Percentiles rank a stretch among this genome's conserved stretches.
Evolutionary conservation across 2,888 invertebrate species (phyloP).

Genomic region (Oxycera nigricornis): DNA sequence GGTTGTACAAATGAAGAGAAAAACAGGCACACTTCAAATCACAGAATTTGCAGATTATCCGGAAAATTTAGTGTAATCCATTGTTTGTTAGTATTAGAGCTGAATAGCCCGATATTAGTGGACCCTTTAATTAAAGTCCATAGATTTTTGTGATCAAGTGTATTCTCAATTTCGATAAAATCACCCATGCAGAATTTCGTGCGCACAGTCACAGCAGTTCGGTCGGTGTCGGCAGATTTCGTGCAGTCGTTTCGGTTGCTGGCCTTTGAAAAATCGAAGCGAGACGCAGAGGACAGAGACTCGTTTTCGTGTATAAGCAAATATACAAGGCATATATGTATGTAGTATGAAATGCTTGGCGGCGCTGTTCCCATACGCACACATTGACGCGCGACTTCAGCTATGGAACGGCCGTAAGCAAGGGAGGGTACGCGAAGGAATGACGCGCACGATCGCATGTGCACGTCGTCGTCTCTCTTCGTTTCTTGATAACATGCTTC

Average conservation of each 20-base stretch:
- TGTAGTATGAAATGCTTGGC: constrained; percentile 19
- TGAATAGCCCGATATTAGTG: no score
- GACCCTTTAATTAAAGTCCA: constrained; percentile 5
- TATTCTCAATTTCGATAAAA: constrained; percentile 27
- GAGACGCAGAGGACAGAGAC: constrained; percentile 43
- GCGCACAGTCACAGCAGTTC: constrained; percentile 8
- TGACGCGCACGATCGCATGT: neutral
- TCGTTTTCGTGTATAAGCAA: constrained; percentile 34
- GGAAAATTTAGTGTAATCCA: no score
- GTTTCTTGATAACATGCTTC: constrained; percentile 8
- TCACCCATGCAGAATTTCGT: constrained; percentile 25
- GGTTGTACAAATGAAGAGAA: no score
- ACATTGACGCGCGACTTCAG: constrained; percentile 5
- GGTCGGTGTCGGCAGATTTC: constrained; percentile 7
- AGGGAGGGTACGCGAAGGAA: neutral
- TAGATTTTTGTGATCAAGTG: constrained; percentile 35
- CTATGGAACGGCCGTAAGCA: constrained; percentile 1
- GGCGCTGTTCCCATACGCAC: constrained; percentile 38
- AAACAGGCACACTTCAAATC: no score
- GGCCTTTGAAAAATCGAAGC: constrained; percentile 44
- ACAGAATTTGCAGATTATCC: no score
- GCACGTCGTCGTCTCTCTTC: neutral
- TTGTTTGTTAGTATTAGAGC: no score
- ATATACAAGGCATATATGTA: constrained; percentile 13
- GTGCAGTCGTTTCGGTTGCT: constrained; percentile 35